phyloP scores from a whole-genome alignment of 2,888 invertebrate genomes.

The Ennomos quercinarius region DNA sequence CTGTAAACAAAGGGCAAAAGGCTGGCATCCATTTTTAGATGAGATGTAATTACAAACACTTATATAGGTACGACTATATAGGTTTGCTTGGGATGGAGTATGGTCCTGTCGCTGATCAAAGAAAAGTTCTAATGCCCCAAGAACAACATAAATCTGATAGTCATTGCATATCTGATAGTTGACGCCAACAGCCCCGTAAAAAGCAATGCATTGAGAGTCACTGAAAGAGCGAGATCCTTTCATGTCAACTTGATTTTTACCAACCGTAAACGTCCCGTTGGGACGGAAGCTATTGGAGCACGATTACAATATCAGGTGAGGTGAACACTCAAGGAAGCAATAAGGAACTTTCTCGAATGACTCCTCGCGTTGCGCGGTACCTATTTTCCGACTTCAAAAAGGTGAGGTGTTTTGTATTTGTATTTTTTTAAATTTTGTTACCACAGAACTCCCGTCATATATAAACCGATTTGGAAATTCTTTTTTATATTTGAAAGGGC shows the following conservation, averaged over 20 bases:
- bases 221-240: constrained; percentile 5
- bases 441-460: too few species aligned
- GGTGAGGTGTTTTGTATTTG: neutral
- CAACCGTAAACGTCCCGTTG: constrained; percentile 15
- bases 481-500: too few species aligned
- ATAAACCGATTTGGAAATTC: too few species aligned
- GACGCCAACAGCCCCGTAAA: neutral
- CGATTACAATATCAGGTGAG: constrained; percentile 60
- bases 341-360: constrained; percentile 60
- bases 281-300: constrained; percentile 32
- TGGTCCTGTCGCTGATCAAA: too few species aligned
- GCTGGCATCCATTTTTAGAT: too few species aligned
- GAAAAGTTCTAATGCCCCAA: too few species aligned
- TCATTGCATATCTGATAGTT: neutral
- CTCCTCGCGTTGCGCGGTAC: constrained; percentile 12
- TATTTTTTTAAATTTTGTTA: too few species aligned
- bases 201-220: neutral
- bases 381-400: neutral
- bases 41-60: too few species aligned
- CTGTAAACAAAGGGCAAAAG: too few species aligned
- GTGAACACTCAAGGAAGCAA: constrained; percentile 61
- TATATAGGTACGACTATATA: too few species aligned
- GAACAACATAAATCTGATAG: too few species aligned
- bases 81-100: too few species aligned
- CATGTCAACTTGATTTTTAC: constrained; percentile 21